Evolutionary conservation across 2,888 invertebrate genomes (phyloP).

Genomic region (Stenurella melanura): DNA sequence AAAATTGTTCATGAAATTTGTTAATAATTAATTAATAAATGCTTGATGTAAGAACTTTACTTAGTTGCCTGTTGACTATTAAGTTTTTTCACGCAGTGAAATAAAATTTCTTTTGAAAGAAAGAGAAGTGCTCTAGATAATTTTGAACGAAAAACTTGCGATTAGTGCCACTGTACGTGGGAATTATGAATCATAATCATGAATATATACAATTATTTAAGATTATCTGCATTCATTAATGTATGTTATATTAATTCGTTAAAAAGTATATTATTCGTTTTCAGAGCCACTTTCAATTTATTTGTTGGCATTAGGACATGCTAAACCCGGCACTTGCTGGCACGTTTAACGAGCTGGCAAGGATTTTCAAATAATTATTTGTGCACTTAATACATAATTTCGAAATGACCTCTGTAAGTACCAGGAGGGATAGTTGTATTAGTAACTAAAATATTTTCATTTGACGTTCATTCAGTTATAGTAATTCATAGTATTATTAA

Average conservation of each 20-base stretch:
- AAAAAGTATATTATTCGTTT: neutral
- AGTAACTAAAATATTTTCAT: neutral
- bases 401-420: neutral
- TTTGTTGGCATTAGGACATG: neutral
- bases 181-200: too few species aligned
- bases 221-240: too few species aligned
- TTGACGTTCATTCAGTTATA: neutral
- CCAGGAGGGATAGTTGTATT: neutral
- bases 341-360: neutral
- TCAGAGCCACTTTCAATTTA: neutral
- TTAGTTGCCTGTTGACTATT: too few species aligned
- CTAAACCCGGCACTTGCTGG: neutral
- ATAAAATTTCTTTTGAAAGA: too few species aligned
- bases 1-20: too few species aligned
- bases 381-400: neutral
- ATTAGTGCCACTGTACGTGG: too few species aligned
- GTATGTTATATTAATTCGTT: neutral
- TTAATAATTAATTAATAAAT: too few species aligned
- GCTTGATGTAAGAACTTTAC: too few species aligned
- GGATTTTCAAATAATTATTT: neutral
- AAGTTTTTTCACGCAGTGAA: too few species aligned
- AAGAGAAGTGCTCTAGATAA: too few species aligned
- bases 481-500: neutral
- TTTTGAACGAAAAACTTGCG: too few species aligned
- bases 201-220: too few species aligned